Evolutionary conservation across 2,113 vertebrate species (phyloP).

Genomic region (Neodontobutis hainanensis): DNA sequence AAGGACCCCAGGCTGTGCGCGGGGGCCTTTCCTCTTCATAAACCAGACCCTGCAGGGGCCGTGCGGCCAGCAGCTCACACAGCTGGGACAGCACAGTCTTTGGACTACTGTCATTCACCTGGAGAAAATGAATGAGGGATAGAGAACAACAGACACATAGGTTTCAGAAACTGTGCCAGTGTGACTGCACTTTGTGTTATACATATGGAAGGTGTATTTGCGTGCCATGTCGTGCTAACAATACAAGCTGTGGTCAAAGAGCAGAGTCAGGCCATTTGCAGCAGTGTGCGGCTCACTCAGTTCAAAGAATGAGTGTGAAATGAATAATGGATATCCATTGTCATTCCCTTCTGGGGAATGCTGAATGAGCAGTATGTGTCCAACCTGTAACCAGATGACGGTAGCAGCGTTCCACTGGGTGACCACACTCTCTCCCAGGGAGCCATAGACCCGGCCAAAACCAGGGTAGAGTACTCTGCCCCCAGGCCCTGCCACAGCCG

Average conservation of each 20-base stretch:
- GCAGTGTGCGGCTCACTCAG: slow-evolving; percentile 56
- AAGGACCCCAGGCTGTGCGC: slow-evolving; percentile 79
- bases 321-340: slow-evolving; percentile 66
- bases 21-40: slow-evolving; percentile 90
- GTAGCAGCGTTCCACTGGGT: slow-evolving; percentile 87
- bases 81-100: slow-evolving; percentile 92
- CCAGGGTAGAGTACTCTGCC: slow-evolving; percentile 87
- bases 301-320: slow-evolving; percentile 55
- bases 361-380: slow-evolving; percentile 55
- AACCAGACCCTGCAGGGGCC: slow-evolving; percentile 92
- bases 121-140: slow-evolving; percentile 28
- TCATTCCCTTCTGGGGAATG: slow-evolving; percentile 55
- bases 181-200: slow-evolving; percentile 39
- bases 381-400: slow-evolving; percentile 87
- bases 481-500: slow-evolving; percentile 75
- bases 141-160: slow-evolving; percentile 13
- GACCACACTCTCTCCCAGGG: slow-evolving; percentile 83
- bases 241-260: slow-evolving; percentile 45
- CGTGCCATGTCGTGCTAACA: slow-evolving; percentile 32
- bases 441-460: slow-evolving; percentile 84
- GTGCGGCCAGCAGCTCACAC: slow-evolving; percentile 90
- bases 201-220: slow-evolving; percentile 41
- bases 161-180: slow-evolving; percentile 5
- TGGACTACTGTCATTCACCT: slow-evolving; percentile 93
- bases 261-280: slow-evolving; percentile 41